Conservation (phyloP, 2,888 invertebrate species). For the Eumacrocentrus americanus region DNA sequence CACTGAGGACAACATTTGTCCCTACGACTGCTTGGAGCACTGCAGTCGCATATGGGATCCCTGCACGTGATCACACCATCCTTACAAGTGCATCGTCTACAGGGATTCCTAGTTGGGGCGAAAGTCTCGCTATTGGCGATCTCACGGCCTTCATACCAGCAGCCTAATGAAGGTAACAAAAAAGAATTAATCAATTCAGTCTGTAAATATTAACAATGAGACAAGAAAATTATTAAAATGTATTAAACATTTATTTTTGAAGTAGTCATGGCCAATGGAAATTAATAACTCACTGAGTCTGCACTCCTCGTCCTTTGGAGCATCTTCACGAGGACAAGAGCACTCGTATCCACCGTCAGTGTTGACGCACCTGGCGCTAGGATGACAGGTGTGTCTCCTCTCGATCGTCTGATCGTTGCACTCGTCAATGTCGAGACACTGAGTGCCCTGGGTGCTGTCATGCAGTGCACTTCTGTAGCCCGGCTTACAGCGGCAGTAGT, state of each 20-base stretch:
- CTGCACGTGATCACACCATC: conserved; percentile 70
- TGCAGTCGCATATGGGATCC: conserved; percentile 75
- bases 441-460: conserved; percentile 66
- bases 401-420: conserved; percentile 70
- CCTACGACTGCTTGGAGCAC: conserved; percentile 62
- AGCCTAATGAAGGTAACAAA: conserved; percentile 64
- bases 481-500: conserved; percentile 83
- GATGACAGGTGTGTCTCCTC: conserved; percentile 77
- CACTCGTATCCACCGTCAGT: conserved; percentile 81
- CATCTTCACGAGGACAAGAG: conserved; percentile 66
- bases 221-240: background rate
- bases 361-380: conserved; percentile 79
- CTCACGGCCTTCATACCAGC: conserved; percentile 74
- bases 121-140: conserved; percentile 67
- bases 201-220: background rate
- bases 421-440: conserved; percentile 82
- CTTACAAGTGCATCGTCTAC: conserved; percentile 64
- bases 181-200: background rate
- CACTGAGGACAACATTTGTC: conserved; percentile 83
- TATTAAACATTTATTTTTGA: conserved; percentile 1
- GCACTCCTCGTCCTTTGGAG: conserved; percentile 61
- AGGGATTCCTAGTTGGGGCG: conserved; percentile 61
- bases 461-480: conserved; percentile 73
- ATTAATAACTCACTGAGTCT: conserved; percentile 67
- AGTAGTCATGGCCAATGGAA: too few relatives aligned